Conservation (phyloP, 2,113 vertebrate genomes). For the Alethe castanea region DNA sequence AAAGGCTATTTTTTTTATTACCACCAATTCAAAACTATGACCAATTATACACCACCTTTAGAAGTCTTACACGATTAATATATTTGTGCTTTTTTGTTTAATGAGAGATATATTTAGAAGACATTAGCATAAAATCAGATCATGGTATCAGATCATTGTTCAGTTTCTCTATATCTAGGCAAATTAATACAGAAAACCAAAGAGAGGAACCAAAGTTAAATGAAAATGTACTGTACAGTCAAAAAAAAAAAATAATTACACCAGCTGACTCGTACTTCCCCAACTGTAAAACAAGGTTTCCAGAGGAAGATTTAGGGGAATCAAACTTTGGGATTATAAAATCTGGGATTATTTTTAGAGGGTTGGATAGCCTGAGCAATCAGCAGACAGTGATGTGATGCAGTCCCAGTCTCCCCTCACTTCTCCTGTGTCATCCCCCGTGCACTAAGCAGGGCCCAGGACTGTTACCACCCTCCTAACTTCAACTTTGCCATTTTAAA, state of each 20-base stretch:
- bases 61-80: not conserved
- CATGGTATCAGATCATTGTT: not conserved
- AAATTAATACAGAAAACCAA: not conserved
- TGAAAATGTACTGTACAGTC: not conserved
- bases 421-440: not conserved
- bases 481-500: not conserved
- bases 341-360: not conserved
- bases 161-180: not conserved
- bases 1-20: slow-evolving; percentile 6
- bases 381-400: not conserved
- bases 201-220: not conserved
- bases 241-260: not conserved
- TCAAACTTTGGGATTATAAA: not conserved
- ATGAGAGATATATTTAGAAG: not conserved
- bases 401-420: not conserved
- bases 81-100: slow-evolving; percentile 1
- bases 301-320: not conserved
- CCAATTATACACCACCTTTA: not conserved
- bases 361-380: not conserved
- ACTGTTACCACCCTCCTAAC: not conserved
- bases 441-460: not conserved
- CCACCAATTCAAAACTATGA: not conserved
- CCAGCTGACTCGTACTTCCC: not conserved
- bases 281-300: not conserved
- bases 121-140: not conserved